A percentile compares a stretch with the other conserved stretches of the same genome.
Evolutionary conservation across 2,888 invertebrate species (phyloP).

Genomic region (Cerceris ruficornis): DNA sequence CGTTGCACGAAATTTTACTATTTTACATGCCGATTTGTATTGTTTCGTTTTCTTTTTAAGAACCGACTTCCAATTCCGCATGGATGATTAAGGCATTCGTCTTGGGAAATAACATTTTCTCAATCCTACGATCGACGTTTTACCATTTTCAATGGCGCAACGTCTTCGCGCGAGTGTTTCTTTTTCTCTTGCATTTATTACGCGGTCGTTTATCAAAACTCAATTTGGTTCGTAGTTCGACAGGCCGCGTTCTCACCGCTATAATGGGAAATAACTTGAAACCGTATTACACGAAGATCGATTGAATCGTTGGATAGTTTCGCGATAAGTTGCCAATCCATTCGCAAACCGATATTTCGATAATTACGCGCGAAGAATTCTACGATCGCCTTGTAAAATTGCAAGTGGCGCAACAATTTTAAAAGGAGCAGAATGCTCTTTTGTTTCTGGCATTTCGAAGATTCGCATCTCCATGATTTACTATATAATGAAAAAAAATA

Average conservation of each 20-base stretch:
- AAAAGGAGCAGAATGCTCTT: no score
- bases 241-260: neutral
- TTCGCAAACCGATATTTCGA: neutral
- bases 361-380: neutral
- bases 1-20: neutral
- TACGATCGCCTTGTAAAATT: neutral
- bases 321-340: no score
- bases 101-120: conserved; percentile 2
- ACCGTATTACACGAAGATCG: neutral
- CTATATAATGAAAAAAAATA: no score
- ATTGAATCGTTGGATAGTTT: neutral
- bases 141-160: neutral
- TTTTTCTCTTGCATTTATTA: neutral
- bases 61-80: neutral
- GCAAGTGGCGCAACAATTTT: no score
- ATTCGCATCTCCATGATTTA: no score
- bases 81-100: neutral
- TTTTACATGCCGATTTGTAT: neutral
- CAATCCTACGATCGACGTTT: neutral
- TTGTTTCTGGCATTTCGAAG: no score
- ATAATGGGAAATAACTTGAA: neutral
- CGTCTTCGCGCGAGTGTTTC: neutral
- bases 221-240: conserved; percentile 28
- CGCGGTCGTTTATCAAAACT: conserved; percentile 37
- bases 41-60: neutral